Percentiles rank a stretch among this genome's conserved stretches.
phyloP scores from a whole-genome alignment of 2,797 vertebrate genomes.

The Lagocephalus sceleratus region DNA sequence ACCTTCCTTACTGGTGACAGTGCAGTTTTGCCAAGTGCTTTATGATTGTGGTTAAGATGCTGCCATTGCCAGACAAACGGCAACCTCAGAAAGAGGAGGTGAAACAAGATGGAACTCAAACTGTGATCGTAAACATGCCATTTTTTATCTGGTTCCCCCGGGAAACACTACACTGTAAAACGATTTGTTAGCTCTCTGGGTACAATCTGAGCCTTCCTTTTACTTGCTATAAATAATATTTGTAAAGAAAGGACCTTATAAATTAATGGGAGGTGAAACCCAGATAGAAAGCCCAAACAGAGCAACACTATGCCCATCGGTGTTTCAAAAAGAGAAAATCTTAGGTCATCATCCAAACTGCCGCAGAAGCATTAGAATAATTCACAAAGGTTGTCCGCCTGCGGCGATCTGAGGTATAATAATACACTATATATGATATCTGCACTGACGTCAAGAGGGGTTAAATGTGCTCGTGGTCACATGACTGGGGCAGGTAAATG shows the following conservation, averaged over 20 bases:
- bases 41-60: background rate
- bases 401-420: no score
- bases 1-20: background rate
- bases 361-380: no score
- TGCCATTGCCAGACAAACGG: background rate
- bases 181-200: background rate
- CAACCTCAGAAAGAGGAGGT: background rate
- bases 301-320: no score
- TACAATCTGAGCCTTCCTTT: background rate
- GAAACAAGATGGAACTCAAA: background rate
- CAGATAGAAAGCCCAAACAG: no score
- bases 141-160: background rate
- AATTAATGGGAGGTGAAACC: no score
- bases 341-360: no score
- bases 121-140: background rate
- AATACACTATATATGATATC: no score
- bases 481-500: background rate
- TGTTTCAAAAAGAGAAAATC: no score
- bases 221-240: background rate
- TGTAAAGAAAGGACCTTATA: background rate
- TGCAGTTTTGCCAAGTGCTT: background rate
- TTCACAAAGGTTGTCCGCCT: no score
- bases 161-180: background rate
- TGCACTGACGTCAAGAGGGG: background rate
- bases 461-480: background rate